Base-by-base conservation (phyloP, 1,140 invertebrate species). In the Zaprionus nigranus region DNA sequence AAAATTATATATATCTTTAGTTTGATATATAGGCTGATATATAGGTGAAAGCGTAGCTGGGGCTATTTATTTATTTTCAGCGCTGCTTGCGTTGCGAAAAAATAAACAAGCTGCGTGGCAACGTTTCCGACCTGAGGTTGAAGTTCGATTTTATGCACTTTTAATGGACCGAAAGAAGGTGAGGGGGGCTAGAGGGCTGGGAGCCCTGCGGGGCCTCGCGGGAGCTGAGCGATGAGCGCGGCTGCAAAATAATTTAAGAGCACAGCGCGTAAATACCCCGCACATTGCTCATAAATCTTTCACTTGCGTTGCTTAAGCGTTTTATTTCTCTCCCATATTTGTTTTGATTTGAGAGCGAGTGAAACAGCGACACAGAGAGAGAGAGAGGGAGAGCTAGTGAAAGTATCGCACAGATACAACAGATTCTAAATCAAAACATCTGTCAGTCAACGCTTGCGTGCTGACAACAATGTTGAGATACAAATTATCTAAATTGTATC, bases 401-500 rank as follows among this genome's bases (percentile, higher is more conserved):
- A 60, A 81, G 78, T 65, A 71, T 72, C 63, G 64, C 40, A 46
- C 36, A 34, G 62, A 65, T 69, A 36, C 60, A 34, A 54, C 51
- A 64, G 53, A 54, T 64, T 38, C 56, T 79, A 85, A 82, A 85
- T 82, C 90, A 86, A 86, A 91, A 90, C 90, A 84, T 92, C 79
- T 92, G 82, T 92, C 90, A 91, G 70, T 90, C 82, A 82, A 72
- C 86, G 58, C 75, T n/a, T 61, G 72, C 75, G 30, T 75, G 71
- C 85, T 90, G 85, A 90, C 85, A 86, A 84, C 81, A 79, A 80
- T 71, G 90, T 78, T 92, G 86, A 92, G 86, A 82, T 92, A 92
- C 90, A 92, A 91, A 92, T 91, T 92, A 92, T 92, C 90, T 88
- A 84, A 91, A 90, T 90, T 90, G 86, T 90, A 90, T 90, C 82